Base-by-base conservation (phyloP, 1,140 invertebrate genomes). In the Drosophila orena region DNA sequence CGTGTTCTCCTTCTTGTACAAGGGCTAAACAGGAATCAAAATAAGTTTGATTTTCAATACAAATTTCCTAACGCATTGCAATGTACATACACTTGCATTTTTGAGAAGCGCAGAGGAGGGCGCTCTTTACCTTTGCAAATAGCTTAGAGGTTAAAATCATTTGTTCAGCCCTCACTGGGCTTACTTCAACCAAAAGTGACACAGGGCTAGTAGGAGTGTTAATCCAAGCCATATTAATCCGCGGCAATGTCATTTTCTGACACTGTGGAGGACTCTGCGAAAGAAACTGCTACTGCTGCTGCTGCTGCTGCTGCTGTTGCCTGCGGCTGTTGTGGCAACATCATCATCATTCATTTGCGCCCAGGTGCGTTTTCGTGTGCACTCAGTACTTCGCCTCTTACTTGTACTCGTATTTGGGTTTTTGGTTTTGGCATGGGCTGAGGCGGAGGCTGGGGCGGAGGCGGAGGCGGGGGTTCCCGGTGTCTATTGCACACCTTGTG, bases 291-390 rank as follows among this genome's bases (percentile, higher is more conserved):
- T 37, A 24, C 61, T 50, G 27, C 40, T 43, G 35, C 24, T 40
- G 24, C 35, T 54, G 55, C 14, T 37, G 42, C 60, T 49, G 47
- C 34, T 43, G 35, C 24, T 40, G 24, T 27, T 65, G 30, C 53
- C 52, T 68, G 72, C 52, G 35, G 66, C 66, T 69, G 65, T 66
- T 69, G 50, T 57, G 71, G 61, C 73, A 68, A 76, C 71, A 81
- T 69, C 84, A 83, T 65, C 70, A 86, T 86, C 76, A 88, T 89
- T 88, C 83, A 88, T 88, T 88, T 89, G 83, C 76, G 75, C 83
- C 78, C 83, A 88, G 83, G 79, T 88, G 83, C 83, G 55, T 76
- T 81, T 76, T 62, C 70, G 49, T 75, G 68, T 60, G 60, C 74
- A 65, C 73, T 85, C 83, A 38, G 64, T 50, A 12, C 58, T 62